Percentiles rank a stretch among this genome's conserved stretches.
phyloP scores from a whole-genome alignment of 2,113 vertebrate species.

The Erpornis zantholeuca region DNA sequence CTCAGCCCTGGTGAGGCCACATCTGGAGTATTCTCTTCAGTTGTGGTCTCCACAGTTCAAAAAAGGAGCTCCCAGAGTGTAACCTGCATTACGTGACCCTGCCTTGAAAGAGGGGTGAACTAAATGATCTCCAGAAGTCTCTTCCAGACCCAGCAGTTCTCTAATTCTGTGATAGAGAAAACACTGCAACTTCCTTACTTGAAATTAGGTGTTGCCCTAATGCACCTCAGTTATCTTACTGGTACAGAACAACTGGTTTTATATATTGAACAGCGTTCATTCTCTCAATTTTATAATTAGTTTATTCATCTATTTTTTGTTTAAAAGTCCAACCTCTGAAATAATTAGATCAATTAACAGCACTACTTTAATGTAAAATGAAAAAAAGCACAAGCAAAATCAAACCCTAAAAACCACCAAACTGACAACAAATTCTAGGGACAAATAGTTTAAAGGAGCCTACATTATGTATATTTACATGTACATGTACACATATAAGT shows the following conservation, averaged over 20 bases:
- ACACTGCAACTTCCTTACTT: not conserved
- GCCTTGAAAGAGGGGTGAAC: not conserved
- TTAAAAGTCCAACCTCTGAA: not conserved
- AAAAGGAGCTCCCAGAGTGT: not conserved
- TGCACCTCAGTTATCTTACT: not conserved
- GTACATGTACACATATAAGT: too few relatives aligned
- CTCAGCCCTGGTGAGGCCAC: not conserved
- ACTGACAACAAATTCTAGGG: not conserved
- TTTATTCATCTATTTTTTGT: not conserved
- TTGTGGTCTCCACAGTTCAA: not conserved
- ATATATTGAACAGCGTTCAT: not conserved
- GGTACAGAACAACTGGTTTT: not conserved
- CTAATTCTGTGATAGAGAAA: not conserved
- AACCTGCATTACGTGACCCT: accelerated
- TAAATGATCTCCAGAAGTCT: not conserved
- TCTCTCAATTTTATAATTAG: not conserved
- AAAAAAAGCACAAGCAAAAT: not conserved
- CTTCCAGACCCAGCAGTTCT: not conserved
- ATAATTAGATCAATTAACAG: not conserved
- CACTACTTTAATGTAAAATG: not conserved
- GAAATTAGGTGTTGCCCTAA: not conserved
- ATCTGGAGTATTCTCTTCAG: not conserved
- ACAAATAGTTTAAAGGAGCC: not conserved
- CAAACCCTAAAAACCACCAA: not conserved
- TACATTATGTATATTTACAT: not conserved